A percentile compares a stretch with the other conserved stretches of the same genome.
These are phyloP conservation scores for Scaptomyza flava DNA, from an alignment of 2,888 invertebrate genomes.

Conservation along the genomic window DNA sequence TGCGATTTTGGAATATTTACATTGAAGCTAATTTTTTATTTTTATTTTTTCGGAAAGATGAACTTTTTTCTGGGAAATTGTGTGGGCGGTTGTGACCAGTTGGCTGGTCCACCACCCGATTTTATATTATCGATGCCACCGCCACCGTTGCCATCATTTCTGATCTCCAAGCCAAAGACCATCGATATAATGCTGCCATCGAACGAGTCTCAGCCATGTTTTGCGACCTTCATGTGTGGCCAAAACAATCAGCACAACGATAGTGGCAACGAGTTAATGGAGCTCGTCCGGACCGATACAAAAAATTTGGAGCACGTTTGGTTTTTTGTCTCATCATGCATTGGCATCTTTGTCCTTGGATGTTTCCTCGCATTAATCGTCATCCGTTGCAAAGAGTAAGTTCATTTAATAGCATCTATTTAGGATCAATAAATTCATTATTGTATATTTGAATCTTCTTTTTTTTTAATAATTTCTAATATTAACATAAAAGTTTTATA, in stretches of 20 bases:
- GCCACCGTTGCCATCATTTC: constrained; percentile 92
- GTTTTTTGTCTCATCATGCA: constrained; percentile 92
- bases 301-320: constrained; percentile 89
- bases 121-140: constrained; percentile 93
- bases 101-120: constrained; percentile 88
- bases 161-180: constrained; percentile 84
- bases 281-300: constrained; percentile 89
- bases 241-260: constrained; percentile 86
- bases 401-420: constrained; percentile 14
- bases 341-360: constrained; percentile 91
- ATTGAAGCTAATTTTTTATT: neutral
- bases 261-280: constrained; percentile 91
- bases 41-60: constrained; percentile 53
- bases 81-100: constrained; percentile 82
- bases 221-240: constrained; percentile 88
- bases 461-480: neutral
- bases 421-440: neutral
- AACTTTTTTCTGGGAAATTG: constrained; percentile 76
- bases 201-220: constrained; percentile 88
- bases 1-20: too few species aligned
- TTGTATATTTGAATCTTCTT: neutral
- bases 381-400: constrained; percentile 92
- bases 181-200: constrained; percentile 80
- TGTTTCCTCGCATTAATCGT: constrained; percentile 91
- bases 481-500: too few species aligned